Evolutionary conservation across 2,888 invertebrate genomes (phyloP), one percentile per base, ranked within the genome.

Genomic region (Epinotia nisella): DNA sequence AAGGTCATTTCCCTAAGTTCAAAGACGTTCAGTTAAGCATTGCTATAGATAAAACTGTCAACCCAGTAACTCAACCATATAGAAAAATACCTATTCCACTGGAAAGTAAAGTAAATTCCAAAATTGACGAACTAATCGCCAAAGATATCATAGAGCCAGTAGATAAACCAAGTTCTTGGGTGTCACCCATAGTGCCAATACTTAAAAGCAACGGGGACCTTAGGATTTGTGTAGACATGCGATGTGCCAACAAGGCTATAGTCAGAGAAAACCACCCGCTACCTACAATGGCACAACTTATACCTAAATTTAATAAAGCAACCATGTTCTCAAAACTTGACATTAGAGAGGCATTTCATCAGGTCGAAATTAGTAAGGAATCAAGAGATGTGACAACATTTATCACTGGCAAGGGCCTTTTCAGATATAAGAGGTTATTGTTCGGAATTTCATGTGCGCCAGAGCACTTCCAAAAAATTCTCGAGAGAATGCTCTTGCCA

Each of bases 311-410:
- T 11, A 13, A 10, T 1, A 64, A 64, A n/a, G 51, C 51, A 4
- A 17, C n/a, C 5, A 10, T 35, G 5, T 65, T 65, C 19, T 15
- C 49, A 0, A 65, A 65, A 35, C 39, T 64, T 1, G 64, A 53
- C 7, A 60, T 60, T 7, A 53, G 35, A 53, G 15, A 65, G n/a
- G n/a, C n/a, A n/a, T n/a, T 65, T 17, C 53, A 65, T 45, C 64
- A 65, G 17, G 19, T 65, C 5, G 53, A 65, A 35, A n/a, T 65
- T 10, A n/a, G n/a, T 0, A 10, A 11, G 3, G 19, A 60, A 10
- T 60, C 17, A 9, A 10, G 60, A 9, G 3, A 39, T 2, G 3
- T 60, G 1, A 60, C 60, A n/a, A 60, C 60, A 1, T 60, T 60
- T 29, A 60, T 60, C 1, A 60, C 60, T 2, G 1, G 13, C 3